Percentiles rank a stretch among this genome's conserved stretches.
These are phyloP conservation scores for Anastrepha ludens DNA, from an alignment of 1,140 invertebrate genomes.

Conservation along the genomic window DNA sequence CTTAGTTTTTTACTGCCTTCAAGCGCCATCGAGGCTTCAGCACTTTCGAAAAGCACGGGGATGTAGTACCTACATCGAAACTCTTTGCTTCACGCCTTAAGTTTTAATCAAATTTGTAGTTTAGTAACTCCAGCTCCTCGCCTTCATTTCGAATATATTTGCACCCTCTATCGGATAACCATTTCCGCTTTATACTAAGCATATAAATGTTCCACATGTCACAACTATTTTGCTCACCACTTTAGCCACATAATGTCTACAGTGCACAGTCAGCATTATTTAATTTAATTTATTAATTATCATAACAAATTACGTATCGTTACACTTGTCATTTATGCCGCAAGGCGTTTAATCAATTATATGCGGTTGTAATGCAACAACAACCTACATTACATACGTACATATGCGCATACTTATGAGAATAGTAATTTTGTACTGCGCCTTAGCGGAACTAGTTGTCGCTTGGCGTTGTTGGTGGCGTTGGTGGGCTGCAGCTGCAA, in stretches of 20 bases:
- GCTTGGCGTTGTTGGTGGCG: neutral
- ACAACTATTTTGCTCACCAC: neutral
- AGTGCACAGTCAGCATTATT: neutral
- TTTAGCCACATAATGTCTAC: neutral
- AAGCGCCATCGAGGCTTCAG: no score
- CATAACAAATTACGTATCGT: conserved; percentile 36
- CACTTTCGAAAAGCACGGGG: no score
- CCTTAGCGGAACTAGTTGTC: conserved; percentile 42
- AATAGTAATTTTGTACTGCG: neutral
- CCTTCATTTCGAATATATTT: no score
- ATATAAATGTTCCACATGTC: no score
- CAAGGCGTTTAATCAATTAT: conserved; percentile 37
- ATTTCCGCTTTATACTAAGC: no score
- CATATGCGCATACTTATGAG: neutral
- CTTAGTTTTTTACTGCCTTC: no score
- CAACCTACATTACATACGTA: neutral
- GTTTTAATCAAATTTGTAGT: no score
- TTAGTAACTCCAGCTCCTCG: no score
- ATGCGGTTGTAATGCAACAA: neutral
- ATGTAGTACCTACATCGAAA: no score
- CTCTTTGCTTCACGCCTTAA: no score
- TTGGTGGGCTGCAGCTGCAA: conserved; percentile 24
- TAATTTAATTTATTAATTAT: conserved; percentile 44
- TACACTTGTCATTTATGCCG: conserved; percentile 19
- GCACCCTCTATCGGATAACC: no score